Base-by-base conservation (phyloP, 2,113 vertebrate genomes). In the Gasterosteus aculeatus region DNA sequence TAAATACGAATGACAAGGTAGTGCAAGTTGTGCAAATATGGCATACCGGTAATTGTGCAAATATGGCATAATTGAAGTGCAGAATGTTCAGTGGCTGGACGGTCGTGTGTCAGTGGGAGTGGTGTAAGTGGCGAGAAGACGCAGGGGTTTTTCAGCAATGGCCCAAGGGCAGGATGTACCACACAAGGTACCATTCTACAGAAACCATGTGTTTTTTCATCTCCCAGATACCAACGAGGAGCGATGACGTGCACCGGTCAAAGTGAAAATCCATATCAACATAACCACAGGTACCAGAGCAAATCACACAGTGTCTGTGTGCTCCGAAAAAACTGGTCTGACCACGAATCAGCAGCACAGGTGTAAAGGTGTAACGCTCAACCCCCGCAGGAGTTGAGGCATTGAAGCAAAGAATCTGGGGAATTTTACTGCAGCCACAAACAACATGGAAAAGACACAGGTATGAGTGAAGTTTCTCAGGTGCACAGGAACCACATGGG, bases 181-280 rank as follows among this genome's bases (percentile, higher is more conserved):
- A 51, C 76, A 71, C 22, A 49, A 61, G 54, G 46, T n/a, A 29
- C 9, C 8, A 2, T 69, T 62, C 29, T 69, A 69, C 62, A 76
- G 67, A 82, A 78, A 74, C 74, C 75, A 78, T 72, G 75, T 76
- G 57, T 53, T 65, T 75, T 78, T 69, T 60, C 69, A 53, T 63
- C 4, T 4, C 41, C 44, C 66, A 10, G 26, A 71, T 69, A 44
- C 57, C 51, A 49, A n/a, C 2, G 19, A 69, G 73, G 57, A 53
- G 63, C n/a, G 9, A 59, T 41, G 49, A 46, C 68, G 66, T 29
- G 42, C 12, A 39, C 75, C 74, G 22, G 16, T 35, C 4, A 54
- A 57, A 66, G 49, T 74, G 78, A 72, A 80, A 86, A 89, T 83
- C 69, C 56, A 78, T 83, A 83, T 69, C 64, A 72, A 73, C 74